phyloP scores from a whole-genome alignment of 64 coral and sea anemone genomes.

The Stichodactyla mertensii region DNA sequence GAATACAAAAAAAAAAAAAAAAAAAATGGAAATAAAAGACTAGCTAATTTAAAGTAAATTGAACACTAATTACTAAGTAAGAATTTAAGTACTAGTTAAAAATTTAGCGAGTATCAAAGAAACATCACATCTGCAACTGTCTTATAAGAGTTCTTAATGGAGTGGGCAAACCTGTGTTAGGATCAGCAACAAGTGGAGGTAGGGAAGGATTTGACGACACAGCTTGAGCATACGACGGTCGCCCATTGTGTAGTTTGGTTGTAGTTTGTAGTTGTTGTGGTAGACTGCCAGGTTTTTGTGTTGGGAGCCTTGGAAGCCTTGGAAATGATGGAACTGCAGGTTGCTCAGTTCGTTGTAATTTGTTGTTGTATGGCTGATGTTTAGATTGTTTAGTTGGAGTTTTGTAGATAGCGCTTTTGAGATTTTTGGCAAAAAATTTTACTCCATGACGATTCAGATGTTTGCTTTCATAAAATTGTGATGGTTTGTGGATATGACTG shows the following conservation, averaged over 20 bases:
- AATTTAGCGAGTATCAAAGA: background rate
- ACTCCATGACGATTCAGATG: constrained; percentile 8
- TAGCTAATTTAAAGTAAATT: too few relatives aligned
- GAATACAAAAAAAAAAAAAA: too few relatives aligned
- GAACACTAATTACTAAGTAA: too few relatives aligned
- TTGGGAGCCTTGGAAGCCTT: too few relatives aligned
- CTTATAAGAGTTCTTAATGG: constrained; percentile 24
- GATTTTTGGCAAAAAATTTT: background rate
- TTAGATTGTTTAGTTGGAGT: background rate
- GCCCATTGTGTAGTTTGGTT: too few relatives aligned
- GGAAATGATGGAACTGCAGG: too few relatives aligned
- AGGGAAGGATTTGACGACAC: background rate
- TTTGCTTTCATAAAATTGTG: constrained; percentile 17
- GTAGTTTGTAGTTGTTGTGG: too few relatives aligned
- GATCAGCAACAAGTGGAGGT: background rate
- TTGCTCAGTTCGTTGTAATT: too few relatives aligned
- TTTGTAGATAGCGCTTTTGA: background rate
- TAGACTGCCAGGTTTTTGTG: too few relatives aligned
- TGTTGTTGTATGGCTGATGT: background rate
- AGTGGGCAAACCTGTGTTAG: constrained; percentile 21
- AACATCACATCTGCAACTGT: constrained; percentile 36
- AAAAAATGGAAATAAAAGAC: too few relatives aligned
- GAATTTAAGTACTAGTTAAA: too few relatives aligned
- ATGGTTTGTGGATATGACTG: constrained; percentile 21
- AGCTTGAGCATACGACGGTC: background rate